Evolutionary conservation across 2,797 vertebrate genomes (phyloP).

Genomic region (Arnoldichthys spilopterus): DNA sequence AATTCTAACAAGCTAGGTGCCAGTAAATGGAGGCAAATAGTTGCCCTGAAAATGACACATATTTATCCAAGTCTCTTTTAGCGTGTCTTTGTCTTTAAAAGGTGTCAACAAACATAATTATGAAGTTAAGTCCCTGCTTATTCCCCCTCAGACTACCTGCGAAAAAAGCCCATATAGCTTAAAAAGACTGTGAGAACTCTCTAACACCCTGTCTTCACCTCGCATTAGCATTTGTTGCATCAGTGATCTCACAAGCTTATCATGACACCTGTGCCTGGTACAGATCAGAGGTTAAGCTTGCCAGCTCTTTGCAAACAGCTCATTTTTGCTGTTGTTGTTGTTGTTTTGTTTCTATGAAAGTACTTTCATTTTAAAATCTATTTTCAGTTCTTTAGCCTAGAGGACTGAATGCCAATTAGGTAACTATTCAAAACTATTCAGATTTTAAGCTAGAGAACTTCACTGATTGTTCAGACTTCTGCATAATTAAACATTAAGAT

Average conservation of each 20-base stretch:
- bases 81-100: slow-evolving; percentile 21
- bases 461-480: no score
- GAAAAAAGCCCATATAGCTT: neutral
- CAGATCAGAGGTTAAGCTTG: neutral
- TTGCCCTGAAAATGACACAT: neutral
- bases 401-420: no score
- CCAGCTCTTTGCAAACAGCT: no score
- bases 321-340: no score
- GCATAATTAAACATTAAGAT: no score
- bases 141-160: neutral
- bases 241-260: neutral
- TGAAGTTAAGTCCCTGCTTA: slow-evolving; percentile 29
- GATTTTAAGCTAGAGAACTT: no score
- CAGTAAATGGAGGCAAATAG: neutral
- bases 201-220: slow-evolving; percentile 1
- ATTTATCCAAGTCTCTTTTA: slow-evolving; percentile 18
- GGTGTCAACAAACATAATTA: slow-evolving; percentile 40
- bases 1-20: neutral
- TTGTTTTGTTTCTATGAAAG: no score
- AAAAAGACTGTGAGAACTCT: slow-evolving; percentile 3
- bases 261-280: neutral
- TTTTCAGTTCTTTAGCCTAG: no score
- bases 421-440: no score
- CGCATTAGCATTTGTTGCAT: neutral
- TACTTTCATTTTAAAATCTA: no score